These are phyloP conservation scores for Hemibagrus guttatus DNA, from an alignment of 2,797 vertebrate genomes.

Conservation along the genomic window DNA sequence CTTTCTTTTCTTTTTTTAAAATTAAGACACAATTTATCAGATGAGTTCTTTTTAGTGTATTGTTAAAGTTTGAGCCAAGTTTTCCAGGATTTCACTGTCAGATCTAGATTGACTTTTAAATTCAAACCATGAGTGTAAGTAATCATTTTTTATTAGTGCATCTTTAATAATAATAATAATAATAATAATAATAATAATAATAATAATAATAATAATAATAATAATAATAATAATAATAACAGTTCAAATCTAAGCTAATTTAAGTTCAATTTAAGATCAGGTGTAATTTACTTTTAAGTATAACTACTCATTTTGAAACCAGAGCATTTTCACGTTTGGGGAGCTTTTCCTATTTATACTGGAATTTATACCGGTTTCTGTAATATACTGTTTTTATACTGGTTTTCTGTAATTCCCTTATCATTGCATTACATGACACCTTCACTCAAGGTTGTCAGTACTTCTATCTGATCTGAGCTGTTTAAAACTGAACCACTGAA, in stretches of 20 bases:
- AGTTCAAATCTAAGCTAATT: too few species aligned
- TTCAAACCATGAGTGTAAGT: neutral
- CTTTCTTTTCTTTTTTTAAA: neutral
- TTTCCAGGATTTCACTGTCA: neutral
- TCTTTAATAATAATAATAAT: neutral
- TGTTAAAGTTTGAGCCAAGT: neutral
- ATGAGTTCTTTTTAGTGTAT: neutral
- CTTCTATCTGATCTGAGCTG: neutral
- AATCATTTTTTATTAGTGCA: neutral
- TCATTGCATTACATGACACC: neutral
- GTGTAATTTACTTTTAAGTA: neutral
- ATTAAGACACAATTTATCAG: neutral
- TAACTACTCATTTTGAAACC: neutral
- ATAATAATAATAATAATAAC: neutral
- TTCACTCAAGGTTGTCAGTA: neutral
- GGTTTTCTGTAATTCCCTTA: neutral
- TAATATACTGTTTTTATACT: too few species aligned
- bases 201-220: neutral
- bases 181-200: neutral
- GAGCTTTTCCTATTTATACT: neutral
- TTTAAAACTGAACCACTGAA: neutral
- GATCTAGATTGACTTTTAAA: neutral
- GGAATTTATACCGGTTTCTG: neutral
- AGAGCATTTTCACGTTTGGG: neutral
- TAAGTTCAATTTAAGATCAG: too few species aligned